Percentiles rank a stretch among this genome's conserved stretches.
phyloP scores from a whole-genome alignment of 1,140 invertebrate species.

The Procambarus virginalis region DNA sequence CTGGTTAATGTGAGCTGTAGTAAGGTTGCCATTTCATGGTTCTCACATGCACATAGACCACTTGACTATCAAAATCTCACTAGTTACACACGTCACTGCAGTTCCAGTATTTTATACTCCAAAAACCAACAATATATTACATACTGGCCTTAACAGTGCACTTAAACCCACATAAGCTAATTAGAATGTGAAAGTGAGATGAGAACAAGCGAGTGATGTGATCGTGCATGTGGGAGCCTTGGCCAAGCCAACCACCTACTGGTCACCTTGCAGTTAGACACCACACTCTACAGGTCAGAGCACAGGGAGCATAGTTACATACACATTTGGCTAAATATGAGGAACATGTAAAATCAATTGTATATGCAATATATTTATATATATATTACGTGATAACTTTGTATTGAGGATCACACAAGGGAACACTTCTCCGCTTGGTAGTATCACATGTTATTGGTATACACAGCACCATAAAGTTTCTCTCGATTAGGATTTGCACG shows the following conservation, averaged over 20 bases:
- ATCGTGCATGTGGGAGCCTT: slow-evolving; percentile 3
- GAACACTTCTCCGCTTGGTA: slow-evolving; percentile 19
- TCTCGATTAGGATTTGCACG: slow-evolving; percentile 10
- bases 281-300: slow-evolving; percentile 56
- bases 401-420: slow-evolving; percentile 41
- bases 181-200: background rate
- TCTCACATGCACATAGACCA: background rate
- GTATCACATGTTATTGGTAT: slow-evolving; percentile 31
- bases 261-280: slow-evolving; percentile 34
- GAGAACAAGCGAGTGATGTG: background rate
- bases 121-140: slow-evolving; percentile 48
- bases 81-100: background rate
- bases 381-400: slow-evolving; percentile 56
- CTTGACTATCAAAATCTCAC: background rate
- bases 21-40: background rate
- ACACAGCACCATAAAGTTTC: slow-evolving; percentile 8
- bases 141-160: slow-evolving; percentile 54
- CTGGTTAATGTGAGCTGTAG: slow-evolving; percentile 42
- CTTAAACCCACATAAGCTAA: background rate
- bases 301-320: slow-evolving; percentile 53
- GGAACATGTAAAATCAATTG: slow-evolving; percentile 63
- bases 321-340: slow-evolving; percentile 59
- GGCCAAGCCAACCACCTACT: background rate
- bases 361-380: slow-evolving; percentile 48
- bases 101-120: slow-evolving; percentile 22